Evolutionary conservation across 1,140 invertebrate species (phyloP).

Genomic region (Samia ricini): DNA sequence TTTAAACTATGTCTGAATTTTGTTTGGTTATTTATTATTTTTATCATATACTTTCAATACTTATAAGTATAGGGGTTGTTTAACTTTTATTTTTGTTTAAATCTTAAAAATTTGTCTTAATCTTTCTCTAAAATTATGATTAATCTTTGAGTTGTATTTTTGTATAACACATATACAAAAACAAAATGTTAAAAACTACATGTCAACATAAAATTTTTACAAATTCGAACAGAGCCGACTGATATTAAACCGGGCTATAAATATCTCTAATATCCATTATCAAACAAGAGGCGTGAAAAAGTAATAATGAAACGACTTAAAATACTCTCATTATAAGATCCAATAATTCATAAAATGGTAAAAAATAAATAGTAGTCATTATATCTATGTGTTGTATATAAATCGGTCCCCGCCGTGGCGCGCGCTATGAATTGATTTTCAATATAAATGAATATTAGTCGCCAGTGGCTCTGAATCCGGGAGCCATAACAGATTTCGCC

Average conservation of each 20-base stretch:
- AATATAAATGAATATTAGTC: constrained; percentile 46
- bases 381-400: not conserved
- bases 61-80: too few relatives aligned
- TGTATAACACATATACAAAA: too few relatives aligned
- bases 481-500: constrained; percentile 34
- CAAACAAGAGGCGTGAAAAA: not conserved
- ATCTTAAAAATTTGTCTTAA: too few relatives aligned
- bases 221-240: too few relatives aligned
- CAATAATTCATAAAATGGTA: not conserved
- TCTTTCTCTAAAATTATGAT: too few relatives aligned
- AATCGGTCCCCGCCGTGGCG: not conserved
- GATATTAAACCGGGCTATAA: not conserved
- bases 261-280: not conserved
- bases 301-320: not conserved
- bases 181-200: too few relatives aligned
- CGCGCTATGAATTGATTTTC: constrained; percentile 31
- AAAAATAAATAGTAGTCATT: not conserved
- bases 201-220: too few relatives aligned
- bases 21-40: not conserved
- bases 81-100: too few relatives aligned
- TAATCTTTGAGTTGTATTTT: too few relatives aligned
- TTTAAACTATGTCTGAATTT: not conserved
- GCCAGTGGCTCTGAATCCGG: constrained; percentile 10
- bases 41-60: too few relatives aligned
- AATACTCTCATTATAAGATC: not conserved